These are phyloP conservation scores for Drosophila siamana DNA, from an alignment of 2,888 invertebrate genomes.

Conservation along the genomic window DNA sequence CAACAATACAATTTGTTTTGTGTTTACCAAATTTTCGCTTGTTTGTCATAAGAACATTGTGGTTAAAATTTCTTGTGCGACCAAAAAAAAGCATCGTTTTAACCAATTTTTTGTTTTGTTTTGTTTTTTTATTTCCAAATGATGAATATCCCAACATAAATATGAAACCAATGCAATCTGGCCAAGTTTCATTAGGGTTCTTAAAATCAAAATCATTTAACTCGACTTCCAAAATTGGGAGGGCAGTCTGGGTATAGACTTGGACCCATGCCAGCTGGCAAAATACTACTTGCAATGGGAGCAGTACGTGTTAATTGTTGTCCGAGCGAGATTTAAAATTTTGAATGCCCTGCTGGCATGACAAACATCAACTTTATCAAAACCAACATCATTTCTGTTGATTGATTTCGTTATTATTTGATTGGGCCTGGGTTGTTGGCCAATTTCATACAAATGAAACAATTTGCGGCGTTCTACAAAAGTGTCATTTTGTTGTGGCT, in stretches of 20 bases:
- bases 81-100: slow-evolving; percentile 45
- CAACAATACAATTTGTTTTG: slow-evolving; percentile 64
- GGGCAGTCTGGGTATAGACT: slow-evolving; percentile 54
- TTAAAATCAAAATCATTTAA: slow-evolving; percentile 25
- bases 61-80: slow-evolving; percentile 36
- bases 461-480: slow-evolving; percentile 68
- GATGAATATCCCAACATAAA: slow-evolving; percentile 43
- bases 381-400: slow-evolving; percentile 34
- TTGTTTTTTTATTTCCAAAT: slow-evolving; percentile 10
- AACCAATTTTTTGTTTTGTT: slow-evolving; percentile 12
- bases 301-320: slow-evolving; percentile 24
- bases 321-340: slow-evolving; percentile 46
- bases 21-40: slow-evolving; percentile 46
- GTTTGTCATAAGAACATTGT: slow-evolving; percentile 69
- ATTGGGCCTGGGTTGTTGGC: slow-evolving; percentile 49
- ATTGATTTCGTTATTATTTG: slow-evolving; percentile 38
- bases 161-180: slow-evolving; percentile 71
- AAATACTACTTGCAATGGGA: slow-evolving; percentile 32
- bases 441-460: slow-evolving; percentile 64
- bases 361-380: slow-evolving; percentile 63
- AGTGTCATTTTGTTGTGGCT: slow-evolving; percentile 17
- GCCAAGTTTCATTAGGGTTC: slow-evolving; percentile 60
- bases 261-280: slow-evolving; percentile 66
- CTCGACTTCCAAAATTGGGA: slow-evolving; percentile 37
- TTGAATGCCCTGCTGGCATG: slow-evolving; percentile 53